Base-by-base conservation (phyloP, 1,140 invertebrate species). In the Orchestia grillus region DNA sequence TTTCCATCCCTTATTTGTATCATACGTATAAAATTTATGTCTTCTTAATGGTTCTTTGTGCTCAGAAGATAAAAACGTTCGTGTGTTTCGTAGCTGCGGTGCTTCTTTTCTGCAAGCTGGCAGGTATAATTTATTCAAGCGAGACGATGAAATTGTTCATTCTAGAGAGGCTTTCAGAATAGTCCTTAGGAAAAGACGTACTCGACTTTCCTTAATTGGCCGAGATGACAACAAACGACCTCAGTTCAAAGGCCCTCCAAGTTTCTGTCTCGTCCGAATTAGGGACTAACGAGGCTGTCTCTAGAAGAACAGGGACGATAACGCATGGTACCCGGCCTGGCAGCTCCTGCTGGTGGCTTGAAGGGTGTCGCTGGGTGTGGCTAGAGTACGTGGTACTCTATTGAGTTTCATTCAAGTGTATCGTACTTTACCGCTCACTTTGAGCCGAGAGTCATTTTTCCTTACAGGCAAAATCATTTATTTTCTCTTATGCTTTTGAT, bases 191-290 rank as follows among this genome's bases (percentile, higher is more conserved):
- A 94, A 47, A 94, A n/a, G 43, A 94, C 43, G 0, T 11, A 94
- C 92, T 94, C 44, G 92, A 15, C 44, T n/a, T 90, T 41, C 16
- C 43, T n/a, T 94, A 94, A 94, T 45, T 94, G 92, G 92, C 44
- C 43, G 40, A 47, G 92, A 94, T 94, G 92, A 94, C 92, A 94
- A 94, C 44, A 44, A 94, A 94, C 92, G 92, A 94, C 92, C 3
- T 94, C 44, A 15, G 43, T 94, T 45, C 44, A 28, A n/a, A 40
- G 43, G 16, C 43, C 43, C 40, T 19, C 19, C 92, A 91, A 94
- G 44, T 47, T 94, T 45, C 40, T 15, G 92, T 44, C 92, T 47
- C 8, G 36, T 45, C 36, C 43, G 92, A 45, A 45, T 44, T 94
- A 47, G 92, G 28, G 28, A 90, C 88, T 44, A 3, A 28, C 41